These are phyloP conservation scores for Microcaecilia unicolor DNA, from an alignment of 2,797 vertebrate species.

Conservation along the genomic window DNA sequence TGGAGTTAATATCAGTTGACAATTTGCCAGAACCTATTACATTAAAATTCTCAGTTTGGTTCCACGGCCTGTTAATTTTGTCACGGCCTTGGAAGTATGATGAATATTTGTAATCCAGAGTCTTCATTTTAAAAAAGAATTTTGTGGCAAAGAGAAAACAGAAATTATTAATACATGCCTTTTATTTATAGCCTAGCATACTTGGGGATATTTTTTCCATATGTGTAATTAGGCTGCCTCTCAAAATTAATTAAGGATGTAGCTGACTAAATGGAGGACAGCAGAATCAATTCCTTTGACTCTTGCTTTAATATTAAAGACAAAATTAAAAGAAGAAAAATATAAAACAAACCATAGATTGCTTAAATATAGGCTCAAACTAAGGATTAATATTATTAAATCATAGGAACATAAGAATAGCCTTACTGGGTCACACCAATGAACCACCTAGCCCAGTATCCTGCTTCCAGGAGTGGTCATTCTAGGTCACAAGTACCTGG, in stretches of 20 bases:
- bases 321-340: conserved; percentile 24
- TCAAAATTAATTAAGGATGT: conserved; percentile 53
- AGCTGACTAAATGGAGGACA: conserved; percentile 45
- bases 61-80: conserved; percentile 43
- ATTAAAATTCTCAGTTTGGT: conserved; percentile 37
- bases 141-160: too few relatives aligned
- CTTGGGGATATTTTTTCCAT: conserved; percentile 46
- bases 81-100: conserved; percentile 34
- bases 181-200: conserved; percentile 37
- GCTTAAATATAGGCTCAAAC: too few relatives aligned
- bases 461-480: too few relatives aligned
- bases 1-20: conserved; percentile 48
- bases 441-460: too few relatives aligned
- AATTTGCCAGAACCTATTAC: conserved; percentile 47
- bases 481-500: too few relatives aligned
- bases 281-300: conserved; percentile 11
- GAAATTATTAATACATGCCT: conserved; percentile 41
- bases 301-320: conserved; percentile 51
- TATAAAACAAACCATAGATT: too few relatives aligned
- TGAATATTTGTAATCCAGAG: conserved; percentile 21
- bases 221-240: conserved; percentile 44
- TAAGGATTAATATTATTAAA: too few relatives aligned
- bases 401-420: too few relatives aligned
- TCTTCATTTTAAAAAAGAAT: neutral
- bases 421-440: too few relatives aligned